These are phyloP conservation scores for Pachycephus smyrnensis DNA, from an alignment of 2,888 invertebrate genomes.

Conservation along the genomic window DNA sequence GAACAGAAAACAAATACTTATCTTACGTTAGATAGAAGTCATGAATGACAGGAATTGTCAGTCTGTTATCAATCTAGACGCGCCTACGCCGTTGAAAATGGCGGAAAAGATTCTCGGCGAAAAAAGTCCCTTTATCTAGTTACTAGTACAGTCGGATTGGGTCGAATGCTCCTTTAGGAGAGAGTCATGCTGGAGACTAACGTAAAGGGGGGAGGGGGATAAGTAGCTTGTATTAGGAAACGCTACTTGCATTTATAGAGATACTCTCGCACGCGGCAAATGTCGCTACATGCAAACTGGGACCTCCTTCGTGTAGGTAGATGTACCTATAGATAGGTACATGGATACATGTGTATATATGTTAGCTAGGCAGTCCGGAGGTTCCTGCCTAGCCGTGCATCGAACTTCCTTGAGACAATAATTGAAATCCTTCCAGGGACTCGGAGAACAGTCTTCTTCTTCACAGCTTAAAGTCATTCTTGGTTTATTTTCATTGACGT, in stretches of 20 bases:
- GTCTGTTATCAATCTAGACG: neutral
- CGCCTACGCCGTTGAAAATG: neutral
- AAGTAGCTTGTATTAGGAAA: neutral
- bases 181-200: neutral
- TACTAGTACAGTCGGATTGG: neutral
- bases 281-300: neutral
- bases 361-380: slow-evolving; percentile 13
- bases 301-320: neutral
- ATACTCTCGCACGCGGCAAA: neutral
- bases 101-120: slow-evolving; percentile 9
- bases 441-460: slow-evolving; percentile 21
- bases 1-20: slow-evolving; percentile 1
- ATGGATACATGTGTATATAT: neutral
- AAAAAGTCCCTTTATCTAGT: neutral
- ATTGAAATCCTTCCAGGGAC: slow-evolving; percentile 47
- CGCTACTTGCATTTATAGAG: neutral
- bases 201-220: neutral
- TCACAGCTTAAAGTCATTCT: neutral
- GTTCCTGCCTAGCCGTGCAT: slow-evolving; percentile 58
- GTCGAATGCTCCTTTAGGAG: neutral
- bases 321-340: no score
- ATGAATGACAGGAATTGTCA: neutral
- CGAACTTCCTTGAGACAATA: slow-evolving; percentile 59
- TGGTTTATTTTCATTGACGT: neutral
- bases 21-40: neutral